Evolutionary conservation across 2,888 invertebrate species (phyloP).

Genomic region (Epirrita christyi): DNA sequence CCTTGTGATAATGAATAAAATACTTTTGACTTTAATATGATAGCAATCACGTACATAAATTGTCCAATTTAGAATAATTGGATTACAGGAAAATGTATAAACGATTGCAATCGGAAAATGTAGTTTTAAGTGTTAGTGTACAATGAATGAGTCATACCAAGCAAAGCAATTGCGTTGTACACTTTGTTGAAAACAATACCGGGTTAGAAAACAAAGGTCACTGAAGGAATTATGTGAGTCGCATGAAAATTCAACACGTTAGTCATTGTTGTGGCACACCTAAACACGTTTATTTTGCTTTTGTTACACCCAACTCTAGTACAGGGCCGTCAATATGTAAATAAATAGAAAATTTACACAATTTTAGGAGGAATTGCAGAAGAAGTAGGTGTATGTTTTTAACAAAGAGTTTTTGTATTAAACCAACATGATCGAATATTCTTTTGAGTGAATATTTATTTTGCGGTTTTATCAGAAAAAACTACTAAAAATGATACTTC

Average conservation of each 20-base stretch:
- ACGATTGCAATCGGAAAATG: conserved; percentile 41
- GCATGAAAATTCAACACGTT: conserved; percentile 70
- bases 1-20: too few relatives aligned
- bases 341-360: too few relatives aligned
- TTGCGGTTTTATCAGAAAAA: too few relatives aligned
- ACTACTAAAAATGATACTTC: too few relatives aligned
- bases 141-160: conserved; percentile 58
- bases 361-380: not conserved
- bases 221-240: conserved; percentile 61
- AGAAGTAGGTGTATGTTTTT: not conserved
- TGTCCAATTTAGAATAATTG: conserved; percentile 2
- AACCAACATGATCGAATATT: too few relatives aligned
- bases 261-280: conserved; percentile 57
- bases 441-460: too few relatives aligned
- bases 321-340: too few relatives aligned
- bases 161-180: conserved; percentile 45
- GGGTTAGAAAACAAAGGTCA: conserved; percentile 68
- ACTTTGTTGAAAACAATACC: conserved; percentile 58
- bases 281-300: conserved; percentile 29
- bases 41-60: not conserved
- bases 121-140: conserved; percentile 21
- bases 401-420: not conserved
- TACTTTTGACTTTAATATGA: too few relatives aligned
- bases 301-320: not conserved
- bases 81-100: conserved; percentile 16